These are phyloP conservation scores for Bergia sp. DNA, from an alignment of 92 coral and sea anemone species.

Conservation along the genomic window DNA sequence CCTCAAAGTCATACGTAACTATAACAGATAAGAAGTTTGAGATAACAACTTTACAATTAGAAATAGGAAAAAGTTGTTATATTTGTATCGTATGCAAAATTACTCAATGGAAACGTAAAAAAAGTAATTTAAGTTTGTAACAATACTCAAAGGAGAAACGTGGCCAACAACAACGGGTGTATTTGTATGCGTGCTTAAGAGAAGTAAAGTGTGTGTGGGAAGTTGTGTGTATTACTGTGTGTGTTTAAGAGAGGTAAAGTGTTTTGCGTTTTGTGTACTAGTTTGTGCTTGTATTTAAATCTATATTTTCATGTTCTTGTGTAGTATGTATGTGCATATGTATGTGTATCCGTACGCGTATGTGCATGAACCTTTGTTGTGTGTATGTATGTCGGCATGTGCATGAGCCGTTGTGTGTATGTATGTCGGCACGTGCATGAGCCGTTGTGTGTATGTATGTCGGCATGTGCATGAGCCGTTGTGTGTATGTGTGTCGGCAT, in stretches of 20 bases:
- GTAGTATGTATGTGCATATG: neutral
- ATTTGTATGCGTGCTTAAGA: neutral
- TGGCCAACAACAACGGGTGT: neutral
- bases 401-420: neutral
- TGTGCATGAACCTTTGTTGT: neutral
- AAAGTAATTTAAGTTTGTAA: too few species aligned
- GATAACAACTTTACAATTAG: too few species aligned
- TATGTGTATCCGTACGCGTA: neutral
- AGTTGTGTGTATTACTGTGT: neutral
- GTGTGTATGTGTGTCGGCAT: neutral
- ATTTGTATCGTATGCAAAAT: too few species aligned
- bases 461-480: neutral
- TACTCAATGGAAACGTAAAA: too few species aligned
- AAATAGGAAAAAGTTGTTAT: too few species aligned
- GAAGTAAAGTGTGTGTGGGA: neutral
- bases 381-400: too few species aligned
- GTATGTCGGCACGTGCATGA: neutral
- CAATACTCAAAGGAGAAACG: neutral
- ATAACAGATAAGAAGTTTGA: neutral
- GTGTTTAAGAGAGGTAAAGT: neutral
- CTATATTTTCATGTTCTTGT: neutral
- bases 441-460: neutral
- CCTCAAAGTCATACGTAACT: constrained; percentile 37
- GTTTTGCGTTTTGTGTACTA: too few species aligned
- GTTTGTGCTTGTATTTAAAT: neutral